Base-by-base conservation (phyloP, 1,140 invertebrate genomes). In the Apocrypta bakeri region DNA sequence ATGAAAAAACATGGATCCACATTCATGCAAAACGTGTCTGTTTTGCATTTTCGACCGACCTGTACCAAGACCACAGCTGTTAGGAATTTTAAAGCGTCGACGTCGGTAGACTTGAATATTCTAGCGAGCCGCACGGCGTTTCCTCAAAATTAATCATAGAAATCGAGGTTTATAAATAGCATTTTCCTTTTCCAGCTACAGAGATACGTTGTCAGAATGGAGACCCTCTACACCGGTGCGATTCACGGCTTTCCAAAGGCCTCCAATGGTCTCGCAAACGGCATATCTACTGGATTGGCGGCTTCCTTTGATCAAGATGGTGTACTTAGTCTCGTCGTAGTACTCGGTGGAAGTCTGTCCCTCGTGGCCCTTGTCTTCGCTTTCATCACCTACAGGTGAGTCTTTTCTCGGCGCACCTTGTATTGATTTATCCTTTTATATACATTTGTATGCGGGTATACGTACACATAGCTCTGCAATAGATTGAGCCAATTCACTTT, bases 341-440 rank as follows among this genome's bases (percentile, higher is more conserved):
- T 95, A 2, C 90, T 95, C 1, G 94, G 94, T 9, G 95, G 94
- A 85, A 95, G 94, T 87, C 90, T 95, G n/a, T 95, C 94, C 25
- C 90, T 95, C 64, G 94, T 95, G 3, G 94, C 94, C 24, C 91
- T 95, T 27, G 94, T 95, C 69, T 95, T 95, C 87, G 94, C 94
- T 76, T 95, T 95, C 89, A 95, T 95, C 86, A 95, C 94, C 1
- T 95, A 95, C 91, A 95, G 94, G 94, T 95, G 90, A 93, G 92
- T 86, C 61, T 12, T 40, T n/a, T n/a, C n/a, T 84, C 78, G 83
- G 25, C 42, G 42, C 12, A 48, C 61, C 61, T 64, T n/a, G n/a
- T n/a, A 64, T 64, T n/a, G 61, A 64, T 64, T 64, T 64, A 64
- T 25, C 21, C 17, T 64, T 17, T 48, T n/a, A n/a, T n/a, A n/a